phyloP scores from a whole-genome alignment of 2,888 invertebrate genomes.

The Tridacna crocea region DNA sequence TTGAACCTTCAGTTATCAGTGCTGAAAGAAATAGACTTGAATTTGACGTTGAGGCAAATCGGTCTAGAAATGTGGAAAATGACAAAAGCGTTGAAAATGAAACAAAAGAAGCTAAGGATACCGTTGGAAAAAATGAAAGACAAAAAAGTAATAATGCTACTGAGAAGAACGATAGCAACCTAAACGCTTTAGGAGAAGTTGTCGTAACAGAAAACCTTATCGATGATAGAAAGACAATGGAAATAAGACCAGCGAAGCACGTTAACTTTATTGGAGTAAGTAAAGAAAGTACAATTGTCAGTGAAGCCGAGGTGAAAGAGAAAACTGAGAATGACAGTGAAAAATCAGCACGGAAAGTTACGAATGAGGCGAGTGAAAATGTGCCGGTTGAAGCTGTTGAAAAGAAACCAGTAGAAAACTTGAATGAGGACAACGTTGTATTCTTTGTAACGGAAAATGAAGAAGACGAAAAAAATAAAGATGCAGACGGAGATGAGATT shows the following conservation, averaged over 20 bases:
- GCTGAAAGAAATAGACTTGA: slow-evolving; percentile 19
- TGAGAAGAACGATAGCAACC: slow-evolving; percentile 7
- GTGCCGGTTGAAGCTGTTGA: neutral
- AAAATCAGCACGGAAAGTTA: neutral
- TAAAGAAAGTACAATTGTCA: slow-evolving; percentile 18
- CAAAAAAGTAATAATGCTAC: slow-evolving; percentile 7
- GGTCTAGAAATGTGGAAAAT: slow-evolving; percentile 3
- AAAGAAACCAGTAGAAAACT: neutral
- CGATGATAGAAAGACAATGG: slow-evolving; percentile 39
- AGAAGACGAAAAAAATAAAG: slow-evolving; percentile 9
- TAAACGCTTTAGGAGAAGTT: slow-evolving; percentile 36
- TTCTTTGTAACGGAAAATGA: slow-evolving; percentile 54
- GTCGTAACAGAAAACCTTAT: slow-evolving; percentile 31
- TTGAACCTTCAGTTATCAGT: slow-evolving; percentile 42
- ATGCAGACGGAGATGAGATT: slow-evolving; percentile 4
- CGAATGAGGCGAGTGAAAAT: slow-evolving; percentile 2
- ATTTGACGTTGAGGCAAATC: neutral
- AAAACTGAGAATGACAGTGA: neutral
- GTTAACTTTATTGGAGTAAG: slow-evolving; percentile 36
- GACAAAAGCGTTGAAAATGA: slow-evolving; percentile 3
- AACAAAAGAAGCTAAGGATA: slow-evolving; percentile 6
- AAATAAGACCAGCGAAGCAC: slow-evolving; percentile 47
- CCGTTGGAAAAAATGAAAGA: neutral
- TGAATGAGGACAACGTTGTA: slow-evolving; percentile 38
- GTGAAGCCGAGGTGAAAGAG: slow-evolving; percentile 11